Conservation (phyloP, 2,113 vertebrate species). For the Oplegnathus fasciatus region DNA sequence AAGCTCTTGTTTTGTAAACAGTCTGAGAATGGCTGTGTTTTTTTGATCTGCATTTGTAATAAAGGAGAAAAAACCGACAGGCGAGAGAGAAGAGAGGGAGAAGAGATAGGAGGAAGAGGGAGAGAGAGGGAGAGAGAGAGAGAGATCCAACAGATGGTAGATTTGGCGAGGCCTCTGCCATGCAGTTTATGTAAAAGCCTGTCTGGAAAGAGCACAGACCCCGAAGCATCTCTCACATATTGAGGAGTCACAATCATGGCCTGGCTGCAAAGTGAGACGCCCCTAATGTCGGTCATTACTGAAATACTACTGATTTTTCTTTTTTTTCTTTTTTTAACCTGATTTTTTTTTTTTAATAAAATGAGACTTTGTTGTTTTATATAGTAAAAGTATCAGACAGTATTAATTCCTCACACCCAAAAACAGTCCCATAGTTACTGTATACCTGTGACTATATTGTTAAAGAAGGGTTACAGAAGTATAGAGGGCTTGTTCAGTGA, state of each 20-base stretch:
- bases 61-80: conserved; percentile 54
- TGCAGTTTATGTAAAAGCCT: conserved; percentile 81
- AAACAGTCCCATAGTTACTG: background rate
- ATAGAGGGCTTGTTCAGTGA: background rate
- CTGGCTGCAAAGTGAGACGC: conserved; percentile 67
- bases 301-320: conserved; percentile 35
- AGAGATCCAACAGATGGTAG: conserved; percentile 83
- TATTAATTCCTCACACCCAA: background rate
- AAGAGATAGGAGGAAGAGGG: conserved; percentile 44
- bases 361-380: conserved; percentile 7
- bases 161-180: conserved; percentile 80
- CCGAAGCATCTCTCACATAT: conserved; percentile 76
- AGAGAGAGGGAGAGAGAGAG: conserved; percentile 47
- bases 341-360: conserved; percentile 9
- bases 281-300: conserved; percentile 61
- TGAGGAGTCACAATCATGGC: conserved; percentile 73
- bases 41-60: conserved; percentile 73
- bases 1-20: conserved; percentile 74
- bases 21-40: conserved; percentile 58
- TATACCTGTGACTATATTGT: background rate
- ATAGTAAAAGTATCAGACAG: background rate
- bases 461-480: background rate
- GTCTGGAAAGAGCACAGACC: conserved; percentile 80
- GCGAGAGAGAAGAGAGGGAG: conserved; percentile 50
- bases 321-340: conserved; percentile 4